A percentile compares a stretch with the other conserved stretches of the same genome.
These are phyloP conservation scores for Marcusenius ussheri DNA, from an alignment of 2,113 vertebrate species.

Conservation along the genomic window DNA sequence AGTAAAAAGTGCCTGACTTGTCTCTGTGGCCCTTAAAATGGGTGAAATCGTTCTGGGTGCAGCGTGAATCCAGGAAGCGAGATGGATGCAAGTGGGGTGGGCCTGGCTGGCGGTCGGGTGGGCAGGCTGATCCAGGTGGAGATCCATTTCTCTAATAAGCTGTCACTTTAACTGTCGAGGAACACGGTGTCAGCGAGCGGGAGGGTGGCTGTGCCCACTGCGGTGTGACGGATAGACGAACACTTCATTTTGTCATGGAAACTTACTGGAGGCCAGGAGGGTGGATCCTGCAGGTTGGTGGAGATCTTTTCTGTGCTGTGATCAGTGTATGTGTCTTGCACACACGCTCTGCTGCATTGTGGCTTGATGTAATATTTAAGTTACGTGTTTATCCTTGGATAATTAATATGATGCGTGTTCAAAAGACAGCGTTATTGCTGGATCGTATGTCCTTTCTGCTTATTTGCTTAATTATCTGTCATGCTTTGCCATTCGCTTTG, in stretches of 20 bases:
- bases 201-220: not conserved
- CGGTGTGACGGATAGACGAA: not conserved
- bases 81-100: not conserved
- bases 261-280: not conserved
- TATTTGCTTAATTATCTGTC: not conserved
- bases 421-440: not conserved
- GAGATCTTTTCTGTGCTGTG: not conserved
- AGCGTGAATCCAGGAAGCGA: not conserved
- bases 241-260: not conserved
- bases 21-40: not conserved
- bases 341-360: not conserved
- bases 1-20: not conserved
- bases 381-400: not conserved
- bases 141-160: slow-evolving; percentile 2
- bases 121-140: not conserved
- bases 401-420: not conserved
- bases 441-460: not conserved
- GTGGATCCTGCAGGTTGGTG: not conserved
- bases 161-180: not conserved
- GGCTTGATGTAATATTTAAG: not conserved
- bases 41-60: not conserved
- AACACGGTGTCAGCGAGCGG: not conserved
- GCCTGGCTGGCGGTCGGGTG: not conserved
- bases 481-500: not conserved
- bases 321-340: not conserved